Evolutionary conservation across 2,797 vertebrate species (phyloP).

Genomic region (Vespertilio murinus): DNA sequence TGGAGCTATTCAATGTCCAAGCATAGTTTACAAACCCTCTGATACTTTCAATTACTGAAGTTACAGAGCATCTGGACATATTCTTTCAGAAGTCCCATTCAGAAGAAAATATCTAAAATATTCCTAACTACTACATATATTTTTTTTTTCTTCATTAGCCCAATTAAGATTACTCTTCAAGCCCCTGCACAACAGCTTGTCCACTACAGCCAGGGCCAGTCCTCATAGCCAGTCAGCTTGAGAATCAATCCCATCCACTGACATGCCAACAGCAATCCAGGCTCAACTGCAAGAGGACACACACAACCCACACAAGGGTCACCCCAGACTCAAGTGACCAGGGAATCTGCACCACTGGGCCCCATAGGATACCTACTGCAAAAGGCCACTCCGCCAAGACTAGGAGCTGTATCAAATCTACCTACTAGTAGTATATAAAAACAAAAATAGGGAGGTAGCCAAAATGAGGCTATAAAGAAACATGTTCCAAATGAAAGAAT

Average conservation of each 20-base stretch:
- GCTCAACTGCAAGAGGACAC: neutral
- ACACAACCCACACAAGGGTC: neutral
- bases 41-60: slow-evolving; percentile 27
- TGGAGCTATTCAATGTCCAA: slow-evolving; percentile 1
- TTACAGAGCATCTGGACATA: neutral
- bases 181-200: neutral
- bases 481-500: neutral
- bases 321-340: neutral
- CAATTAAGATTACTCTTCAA: slow-evolving; percentile 15
- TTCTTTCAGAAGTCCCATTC: neutral
- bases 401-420: neutral
- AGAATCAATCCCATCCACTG: neutral
- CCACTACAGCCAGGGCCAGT: neutral
- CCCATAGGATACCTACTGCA: neutral
- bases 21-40: slow-evolving; percentile 32
- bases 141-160: neutral
- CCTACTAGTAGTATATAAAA: neutral
- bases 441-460: neutral
- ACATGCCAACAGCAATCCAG: neutral
- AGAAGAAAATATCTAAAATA: slow-evolving; percentile 40
- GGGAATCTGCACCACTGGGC: neutral
- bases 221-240: neutral
- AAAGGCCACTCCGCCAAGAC: neutral
- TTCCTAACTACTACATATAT: neutral
- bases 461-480: neutral